A percentile compares a stretch with the other conserved stretches of the same genome.
phyloP scores from a whole-genome alignment of 2,888 invertebrate species.

The Taphrorychus bicolor region DNA sequence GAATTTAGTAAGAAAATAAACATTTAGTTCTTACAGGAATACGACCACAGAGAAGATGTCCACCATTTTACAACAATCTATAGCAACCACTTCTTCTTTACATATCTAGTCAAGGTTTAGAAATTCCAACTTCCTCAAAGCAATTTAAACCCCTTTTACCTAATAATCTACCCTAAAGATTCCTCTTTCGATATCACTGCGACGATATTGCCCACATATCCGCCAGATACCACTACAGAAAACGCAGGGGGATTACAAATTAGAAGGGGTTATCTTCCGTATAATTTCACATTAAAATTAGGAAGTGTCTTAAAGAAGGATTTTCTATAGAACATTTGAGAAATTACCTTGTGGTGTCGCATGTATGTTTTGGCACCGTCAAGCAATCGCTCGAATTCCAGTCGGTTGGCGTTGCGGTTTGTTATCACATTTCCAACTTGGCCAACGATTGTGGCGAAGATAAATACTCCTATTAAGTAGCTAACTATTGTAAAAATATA shows the following conservation, averaged over 20 bases:
- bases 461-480: conserved; percentile 96
- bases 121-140: neutral
- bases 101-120: neutral
- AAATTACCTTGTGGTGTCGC: conserved; percentile 87
- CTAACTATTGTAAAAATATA: conserved; percentile 97
- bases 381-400: conserved; percentile 92
- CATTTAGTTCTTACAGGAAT: too few species aligned
- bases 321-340: neutral
- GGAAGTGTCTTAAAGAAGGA: neutral
- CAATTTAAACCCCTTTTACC: conserved; percentile 16
- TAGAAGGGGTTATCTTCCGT: neutral
- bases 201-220: conserved; percentile 4
- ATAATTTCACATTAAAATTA: neutral
- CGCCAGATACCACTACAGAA: neutral
- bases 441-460: conserved; percentile 96
- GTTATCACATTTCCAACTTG: conserved; percentile 98
- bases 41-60: too few species aligned
- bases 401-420: conserved; percentile 93
- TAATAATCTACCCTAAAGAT: conserved; percentile 11
- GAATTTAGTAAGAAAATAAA: too few species aligned
- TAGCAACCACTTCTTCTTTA: too few species aligned
- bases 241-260: neutral
- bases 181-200: conserved; percentile 5
- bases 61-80: too few species aligned
- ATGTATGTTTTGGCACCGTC: conserved; percentile 98